Percentiles rank a stretch among this genome's conserved stretches.
Conservation (phyloP, 2,888 invertebrate genomes). For the Machimus atricapillus region DNA sequence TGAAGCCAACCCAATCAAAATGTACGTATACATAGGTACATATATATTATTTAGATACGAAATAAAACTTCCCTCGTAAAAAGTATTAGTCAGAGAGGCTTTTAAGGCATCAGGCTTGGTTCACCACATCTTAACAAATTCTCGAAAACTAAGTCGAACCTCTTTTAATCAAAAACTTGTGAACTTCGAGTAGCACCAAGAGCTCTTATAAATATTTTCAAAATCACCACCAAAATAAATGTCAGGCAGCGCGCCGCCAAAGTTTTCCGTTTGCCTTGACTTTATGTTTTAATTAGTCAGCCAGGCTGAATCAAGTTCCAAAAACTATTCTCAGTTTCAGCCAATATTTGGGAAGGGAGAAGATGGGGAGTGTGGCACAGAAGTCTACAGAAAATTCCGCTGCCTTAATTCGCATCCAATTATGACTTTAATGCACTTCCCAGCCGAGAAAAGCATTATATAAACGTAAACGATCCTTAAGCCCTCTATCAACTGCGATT, state of each 20-base stretch:
- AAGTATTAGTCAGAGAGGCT: not conserved
- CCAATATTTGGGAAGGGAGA: not conserved
- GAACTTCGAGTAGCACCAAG: not conserved
- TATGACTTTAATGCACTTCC: not conserved
- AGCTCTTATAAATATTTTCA: not conserved
- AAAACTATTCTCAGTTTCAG: not conserved
- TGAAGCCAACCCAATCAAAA: not conserved
- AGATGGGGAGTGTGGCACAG: not conserved
- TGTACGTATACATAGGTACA: too few species aligned
- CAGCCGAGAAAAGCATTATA: not conserved
- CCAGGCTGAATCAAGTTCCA: not conserved
- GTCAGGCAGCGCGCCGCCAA: not conserved
- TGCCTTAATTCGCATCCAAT: not conserved
- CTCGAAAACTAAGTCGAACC: not conserved
- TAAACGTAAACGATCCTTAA: not conserved
- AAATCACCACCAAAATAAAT: not conserved
- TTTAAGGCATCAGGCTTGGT: not conserved
- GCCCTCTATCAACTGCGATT: not conserved
- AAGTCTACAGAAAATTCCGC: not conserved
- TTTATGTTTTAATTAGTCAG: not conserved
- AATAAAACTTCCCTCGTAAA: too few species aligned
- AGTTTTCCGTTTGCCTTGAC: not conserved
- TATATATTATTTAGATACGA: too few species aligned
- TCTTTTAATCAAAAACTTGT: not conserved
- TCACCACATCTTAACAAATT: not conserved